These are phyloP conservation scores for Eulemur coronatus DNA, from an alignment of 2,797 vertebrate species.

Conservation along the genomic window DNA sequence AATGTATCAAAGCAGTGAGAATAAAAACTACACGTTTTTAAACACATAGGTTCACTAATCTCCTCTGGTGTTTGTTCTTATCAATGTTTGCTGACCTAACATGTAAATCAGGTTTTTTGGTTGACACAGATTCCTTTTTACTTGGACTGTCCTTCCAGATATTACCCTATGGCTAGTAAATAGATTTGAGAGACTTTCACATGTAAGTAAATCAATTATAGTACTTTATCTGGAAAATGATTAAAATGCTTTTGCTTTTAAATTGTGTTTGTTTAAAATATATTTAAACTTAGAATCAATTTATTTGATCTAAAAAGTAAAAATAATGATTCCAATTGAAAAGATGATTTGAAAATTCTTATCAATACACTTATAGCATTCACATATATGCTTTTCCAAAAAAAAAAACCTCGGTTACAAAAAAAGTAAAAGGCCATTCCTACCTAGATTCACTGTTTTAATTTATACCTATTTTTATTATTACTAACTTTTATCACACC, in stretches of 20 bases:
- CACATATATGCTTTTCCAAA: constrained; percentile 62
- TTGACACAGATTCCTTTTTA: constrained; percentile 75
- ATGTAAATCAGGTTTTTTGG: constrained; percentile 72
- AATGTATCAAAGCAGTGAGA: constrained; percentile 58
- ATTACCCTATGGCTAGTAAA: constrained; percentile 66
- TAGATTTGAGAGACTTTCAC: constrained; percentile 51
- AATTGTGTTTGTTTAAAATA: background rate
- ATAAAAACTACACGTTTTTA: constrained; percentile 63
- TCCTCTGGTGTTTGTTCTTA: constrained; percentile 70
- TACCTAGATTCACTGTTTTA: background rate
- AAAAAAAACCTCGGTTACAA: constrained; percentile 35
- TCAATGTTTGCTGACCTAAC: constrained; percentile 65
- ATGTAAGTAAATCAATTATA: constrained; percentile 54
- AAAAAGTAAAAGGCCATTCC: background rate
- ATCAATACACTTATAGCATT: constrained; percentile 16
- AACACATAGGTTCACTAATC: constrained; percentile 71
- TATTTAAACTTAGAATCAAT: background rate
- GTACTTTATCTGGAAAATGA: constrained; percentile 41
- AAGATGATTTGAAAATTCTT: constrained; percentile 33
- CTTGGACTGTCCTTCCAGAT: constrained; percentile 49
- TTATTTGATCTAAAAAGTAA: constrained; percentile 63
- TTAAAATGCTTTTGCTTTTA: constrained; percentile 17
- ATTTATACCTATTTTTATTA: background rate
- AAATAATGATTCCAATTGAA: constrained; percentile 62
- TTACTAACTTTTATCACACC: background rate